These are phyloP conservation scores for Lacerta agilis DNA, from an alignment of 2,797 vertebrate genomes.

Conservation along the genomic window DNA sequence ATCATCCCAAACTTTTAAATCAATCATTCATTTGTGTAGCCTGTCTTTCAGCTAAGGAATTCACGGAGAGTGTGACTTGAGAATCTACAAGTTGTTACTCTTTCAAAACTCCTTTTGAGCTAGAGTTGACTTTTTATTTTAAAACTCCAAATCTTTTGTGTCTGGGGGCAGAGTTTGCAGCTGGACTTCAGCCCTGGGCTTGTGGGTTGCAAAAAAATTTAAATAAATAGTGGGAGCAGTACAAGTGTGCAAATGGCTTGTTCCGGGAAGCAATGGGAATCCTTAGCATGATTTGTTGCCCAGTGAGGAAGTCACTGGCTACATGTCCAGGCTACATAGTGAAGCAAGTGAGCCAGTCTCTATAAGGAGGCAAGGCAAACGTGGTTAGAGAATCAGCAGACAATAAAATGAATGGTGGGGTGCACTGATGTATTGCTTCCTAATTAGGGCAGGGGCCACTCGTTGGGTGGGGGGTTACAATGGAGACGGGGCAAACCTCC, in stretches of 20 bases:
- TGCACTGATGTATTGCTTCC: too few relatives aligned
- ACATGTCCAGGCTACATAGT: not conserved
- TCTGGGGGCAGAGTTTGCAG: not conserved
- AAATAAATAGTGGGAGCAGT: not conserved
- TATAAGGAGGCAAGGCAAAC: too few relatives aligned
- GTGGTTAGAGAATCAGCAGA: too few relatives aligned
- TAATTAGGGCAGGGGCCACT: too few relatives aligned
- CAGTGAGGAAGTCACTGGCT: not conserved
- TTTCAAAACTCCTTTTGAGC: not conserved
- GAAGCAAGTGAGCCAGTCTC: not conserved
- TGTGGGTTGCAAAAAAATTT: too few relatives aligned
- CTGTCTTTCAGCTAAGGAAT: not conserved
- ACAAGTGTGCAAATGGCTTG: not conserved
- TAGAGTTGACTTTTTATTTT: too few relatives aligned
- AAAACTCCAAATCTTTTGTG: not conserved
- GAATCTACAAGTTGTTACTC: not conserved
- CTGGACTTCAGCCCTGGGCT: not conserved
- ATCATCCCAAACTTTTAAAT: not conserved
- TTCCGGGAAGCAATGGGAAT: not conserved
- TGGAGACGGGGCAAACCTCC: not conserved
- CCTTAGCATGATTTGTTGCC: not conserved
- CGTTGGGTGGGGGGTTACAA: too few relatives aligned
- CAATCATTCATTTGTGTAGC: not conserved
- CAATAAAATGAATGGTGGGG: too few relatives aligned
- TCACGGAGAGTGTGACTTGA: not conserved